Percentiles rank a stretch among this genome's conserved stretches.
Evolutionary conservation across 2,113 vertebrate genomes (phyloP).

Genomic region (Cololabis saira): DNA sequence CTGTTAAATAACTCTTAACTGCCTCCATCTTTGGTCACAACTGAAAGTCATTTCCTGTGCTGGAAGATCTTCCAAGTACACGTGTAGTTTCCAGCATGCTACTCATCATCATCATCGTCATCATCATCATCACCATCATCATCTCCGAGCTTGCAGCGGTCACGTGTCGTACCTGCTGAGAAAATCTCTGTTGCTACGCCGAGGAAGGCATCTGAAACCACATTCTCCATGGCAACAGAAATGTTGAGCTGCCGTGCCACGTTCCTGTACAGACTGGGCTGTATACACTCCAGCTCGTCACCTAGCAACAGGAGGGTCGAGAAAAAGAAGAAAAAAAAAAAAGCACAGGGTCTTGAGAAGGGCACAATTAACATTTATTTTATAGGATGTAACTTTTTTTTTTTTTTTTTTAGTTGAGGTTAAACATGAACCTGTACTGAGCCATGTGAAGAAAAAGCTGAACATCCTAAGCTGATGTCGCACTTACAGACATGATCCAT

Average conservation of each 20-base stretch:
- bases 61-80: background rate
- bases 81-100: background rate
- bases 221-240: conserved; percentile 86
- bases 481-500: background rate
- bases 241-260: conserved; percentile 92
- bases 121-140: background rate
- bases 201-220: conserved; percentile 93
- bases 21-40: conserved; percentile 6
- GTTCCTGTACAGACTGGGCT: conserved; percentile 90
- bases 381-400: no score
- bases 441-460: background rate
- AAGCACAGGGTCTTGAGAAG: background rate
- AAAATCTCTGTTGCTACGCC: conserved; percentile 92
- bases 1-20: conserved; percentile 6
- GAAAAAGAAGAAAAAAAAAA: conserved; percentile 14
- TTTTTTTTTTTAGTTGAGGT: no score
- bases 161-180: conserved; percentile 88
- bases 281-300: conserved; percentile 93
- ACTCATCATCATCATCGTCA: background rate
- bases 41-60: conserved; percentile 33
- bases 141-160: background rate
- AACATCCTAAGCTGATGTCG: background rate
- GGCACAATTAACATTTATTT: background rate
- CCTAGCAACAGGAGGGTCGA: conserved; percentile 78
- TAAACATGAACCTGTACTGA: no score